phyloP scores from a whole-genome alignment of 2,797 vertebrate species.

The Sebastolobus altivelis region DNA sequence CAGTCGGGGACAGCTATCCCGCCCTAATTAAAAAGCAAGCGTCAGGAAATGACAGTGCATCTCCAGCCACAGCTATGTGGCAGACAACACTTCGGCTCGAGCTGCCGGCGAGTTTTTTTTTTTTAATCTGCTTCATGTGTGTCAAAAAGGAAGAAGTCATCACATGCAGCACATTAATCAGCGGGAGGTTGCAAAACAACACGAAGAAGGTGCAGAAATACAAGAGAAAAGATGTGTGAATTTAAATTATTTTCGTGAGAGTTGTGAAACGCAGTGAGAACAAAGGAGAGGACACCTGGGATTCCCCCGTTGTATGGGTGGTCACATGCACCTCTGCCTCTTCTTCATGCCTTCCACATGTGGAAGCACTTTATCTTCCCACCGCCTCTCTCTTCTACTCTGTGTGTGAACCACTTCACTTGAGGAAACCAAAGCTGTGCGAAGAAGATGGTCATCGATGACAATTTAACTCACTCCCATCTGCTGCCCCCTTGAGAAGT shows the following conservation, averaged over 20 bases:
- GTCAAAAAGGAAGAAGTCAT: constrained; percentile 35
- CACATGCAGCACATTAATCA: constrained; percentile 30
- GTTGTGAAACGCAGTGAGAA: constrained; percentile 43
- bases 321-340: constrained; percentile 76
- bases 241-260: background rate
- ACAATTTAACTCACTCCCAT: constrained; percentile 22
- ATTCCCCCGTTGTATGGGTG: constrained; percentile 78
- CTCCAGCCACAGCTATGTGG: constrained; percentile 69
- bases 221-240: background rate
- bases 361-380: constrained; percentile 82
- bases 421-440: constrained; percentile 48
- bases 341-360: constrained; percentile 80
- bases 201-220: background rate
- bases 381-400: constrained; percentile 20
- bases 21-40: constrained; percentile 77
- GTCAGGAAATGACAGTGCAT: constrained; percentile 69
- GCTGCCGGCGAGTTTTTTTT: constrained; percentile 12
- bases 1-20: constrained; percentile 44
- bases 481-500: constrained; percentile 7
- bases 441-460: constrained; percentile 46
- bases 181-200: constrained; percentile 17
- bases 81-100: constrained; percentile 49
- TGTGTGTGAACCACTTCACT: constrained; percentile 60
- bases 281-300: constrained; percentile 79
- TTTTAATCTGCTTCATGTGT: constrained; percentile 28